Percentiles rank a stretch among this genome's conserved stretches.
Evolutionary conservation across 2,113 vertebrate species (phyloP).

Genomic region (Tretioscincus oriximinensis): DNA sequence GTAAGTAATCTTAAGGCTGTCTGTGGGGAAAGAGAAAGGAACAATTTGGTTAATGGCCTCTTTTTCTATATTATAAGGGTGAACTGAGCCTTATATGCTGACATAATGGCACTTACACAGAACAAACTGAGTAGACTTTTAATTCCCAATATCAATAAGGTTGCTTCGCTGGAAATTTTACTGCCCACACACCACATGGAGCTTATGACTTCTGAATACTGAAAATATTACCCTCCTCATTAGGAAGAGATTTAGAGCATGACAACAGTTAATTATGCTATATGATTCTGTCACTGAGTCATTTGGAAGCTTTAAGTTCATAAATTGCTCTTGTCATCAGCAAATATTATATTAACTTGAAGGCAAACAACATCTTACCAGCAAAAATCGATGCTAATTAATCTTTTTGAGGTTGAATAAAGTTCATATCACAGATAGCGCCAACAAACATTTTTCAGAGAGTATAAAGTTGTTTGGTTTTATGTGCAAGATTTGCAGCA

Average conservation of each 20-base stretch:
- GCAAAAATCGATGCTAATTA: conserved; percentile 6
- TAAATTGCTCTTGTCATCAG: not conserved
- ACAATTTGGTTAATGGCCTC: not conserved
- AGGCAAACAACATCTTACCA: not conserved
- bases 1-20: too few relatives aligned
- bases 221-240: not conserved
- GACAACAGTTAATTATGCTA: not conserved
- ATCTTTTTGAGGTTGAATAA: conserved; percentile 7
- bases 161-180: conserved; percentile 1
- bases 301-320: not conserved
- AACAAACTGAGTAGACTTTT: not conserved
- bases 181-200: not conserved
- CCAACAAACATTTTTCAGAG: not conserved
- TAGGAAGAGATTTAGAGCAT: not conserved
- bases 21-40: too few relatives aligned
- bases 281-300: not conserved
- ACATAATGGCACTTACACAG: not conserved
- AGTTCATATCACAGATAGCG: not conserved
- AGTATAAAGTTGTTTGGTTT: not conserved
- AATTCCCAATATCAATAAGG: not conserved
- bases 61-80: not conserved
- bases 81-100: not conserved
- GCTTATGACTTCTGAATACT: not conserved
- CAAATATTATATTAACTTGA: conserved; percentile 4
- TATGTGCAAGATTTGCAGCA: not conserved